These are phyloP conservation scores for Apodemus sylvaticus DNA, from an alignment of 2,113 vertebrate species.

Conservation along the genomic window DNA sequence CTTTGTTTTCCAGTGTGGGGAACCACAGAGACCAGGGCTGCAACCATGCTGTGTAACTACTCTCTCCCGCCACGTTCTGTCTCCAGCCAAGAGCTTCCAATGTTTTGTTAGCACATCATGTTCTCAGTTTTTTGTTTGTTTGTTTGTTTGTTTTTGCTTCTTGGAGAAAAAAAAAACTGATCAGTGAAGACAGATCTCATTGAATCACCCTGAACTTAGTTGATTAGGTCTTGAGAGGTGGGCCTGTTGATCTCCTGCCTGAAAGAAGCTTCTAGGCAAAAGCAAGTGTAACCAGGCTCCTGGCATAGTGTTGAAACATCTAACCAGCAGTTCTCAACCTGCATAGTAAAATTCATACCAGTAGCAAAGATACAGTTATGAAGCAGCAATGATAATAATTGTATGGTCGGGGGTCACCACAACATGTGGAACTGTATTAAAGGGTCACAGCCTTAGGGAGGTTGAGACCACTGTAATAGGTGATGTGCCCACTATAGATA, in stretches of 20 bases:
- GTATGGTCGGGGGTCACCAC: not conserved
- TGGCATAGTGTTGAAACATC: not conserved
- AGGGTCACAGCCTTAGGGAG: not conserved
- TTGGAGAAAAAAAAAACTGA: not conserved
- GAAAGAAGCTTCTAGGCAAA: not conserved
- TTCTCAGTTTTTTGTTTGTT: too few species aligned
- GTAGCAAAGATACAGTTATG: not conserved
- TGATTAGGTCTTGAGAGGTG: not conserved
- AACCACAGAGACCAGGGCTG: not conserved
- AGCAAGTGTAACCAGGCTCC: not conserved
- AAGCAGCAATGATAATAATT: not conserved
- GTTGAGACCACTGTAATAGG: not conserved
- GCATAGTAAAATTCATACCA: not conserved
- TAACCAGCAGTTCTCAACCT: not conserved
- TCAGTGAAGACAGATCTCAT: not conserved
- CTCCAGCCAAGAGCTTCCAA: not conserved
- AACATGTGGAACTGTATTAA: not conserved
- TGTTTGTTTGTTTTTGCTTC: not conserved
- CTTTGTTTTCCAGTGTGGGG: not conserved
- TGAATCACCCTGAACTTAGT: not conserved
- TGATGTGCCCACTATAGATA: not conserved
- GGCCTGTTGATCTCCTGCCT: not conserved
- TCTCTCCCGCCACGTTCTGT: not conserved
- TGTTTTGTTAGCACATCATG: not conserved
- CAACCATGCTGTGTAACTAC: not conserved